A percentile compares a stretch with the other conserved stretches of the same genome.
Conservation (phyloP, 2,797 vertebrate species). For the Xenops minutus region DNA sequence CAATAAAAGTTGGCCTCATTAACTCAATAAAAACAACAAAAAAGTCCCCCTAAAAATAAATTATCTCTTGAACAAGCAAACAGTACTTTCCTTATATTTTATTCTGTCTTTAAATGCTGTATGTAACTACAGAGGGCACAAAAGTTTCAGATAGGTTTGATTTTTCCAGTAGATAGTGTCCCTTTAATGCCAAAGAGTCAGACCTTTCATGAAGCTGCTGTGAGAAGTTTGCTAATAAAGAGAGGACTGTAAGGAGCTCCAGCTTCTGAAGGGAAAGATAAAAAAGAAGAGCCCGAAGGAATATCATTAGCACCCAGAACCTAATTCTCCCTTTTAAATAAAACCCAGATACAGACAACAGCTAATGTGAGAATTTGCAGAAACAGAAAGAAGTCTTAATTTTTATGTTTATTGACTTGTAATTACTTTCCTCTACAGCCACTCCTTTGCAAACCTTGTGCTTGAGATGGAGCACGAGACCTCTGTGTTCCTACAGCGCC, state of each 20-base stretch:
- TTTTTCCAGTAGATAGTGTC: not conserved
- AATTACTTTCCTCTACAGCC: not conserved
- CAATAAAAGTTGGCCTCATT: not conserved
- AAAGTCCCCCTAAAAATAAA: not conserved
- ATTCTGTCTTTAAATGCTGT: not conserved
- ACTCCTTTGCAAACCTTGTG: fast-evolving
- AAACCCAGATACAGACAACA: not conserved
- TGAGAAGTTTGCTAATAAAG: not conserved
- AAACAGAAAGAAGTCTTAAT: not conserved
- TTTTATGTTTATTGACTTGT: not conserved
- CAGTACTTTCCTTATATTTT: not conserved
- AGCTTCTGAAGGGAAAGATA: not conserved
- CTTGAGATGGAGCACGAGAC: not conserved
- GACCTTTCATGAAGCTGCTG: not conserved
- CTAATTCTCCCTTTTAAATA: not conserved
- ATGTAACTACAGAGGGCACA: not conserved
- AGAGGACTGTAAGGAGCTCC: not conserved
- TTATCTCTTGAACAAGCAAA: not conserved
- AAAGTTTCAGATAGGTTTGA: not conserved
- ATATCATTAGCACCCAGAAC: not conserved
- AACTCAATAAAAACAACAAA: not conserved
- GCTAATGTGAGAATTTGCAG: not conserved
- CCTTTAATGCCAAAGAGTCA: not conserved
- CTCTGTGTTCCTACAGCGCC: not conserved
- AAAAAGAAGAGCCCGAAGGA: not conserved